Conservation (phyloP, 2,797 vertebrate species). For the Scleropages formosus region DNA sequence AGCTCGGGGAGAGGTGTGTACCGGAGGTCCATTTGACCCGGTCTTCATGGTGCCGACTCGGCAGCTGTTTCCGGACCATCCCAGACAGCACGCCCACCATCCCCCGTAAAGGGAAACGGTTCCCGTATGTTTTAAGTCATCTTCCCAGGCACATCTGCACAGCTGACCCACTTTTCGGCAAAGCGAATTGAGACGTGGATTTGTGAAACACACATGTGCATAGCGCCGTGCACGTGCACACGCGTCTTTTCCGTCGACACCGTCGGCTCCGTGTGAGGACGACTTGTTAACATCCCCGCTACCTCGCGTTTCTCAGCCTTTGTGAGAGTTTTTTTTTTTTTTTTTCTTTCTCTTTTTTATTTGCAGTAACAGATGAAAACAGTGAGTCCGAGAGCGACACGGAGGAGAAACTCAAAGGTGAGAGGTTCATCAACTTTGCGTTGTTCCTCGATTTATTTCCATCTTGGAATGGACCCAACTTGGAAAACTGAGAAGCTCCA, state of each 20-base stretch:
- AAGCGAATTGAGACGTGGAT: not conserved
- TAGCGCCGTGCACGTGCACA: not conserved
- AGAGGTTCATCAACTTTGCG: conserved; percentile 31
- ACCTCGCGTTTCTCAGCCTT: too few species aligned
- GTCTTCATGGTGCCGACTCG: too few species aligned
- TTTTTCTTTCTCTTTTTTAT: not conserved
- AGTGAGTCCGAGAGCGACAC: conserved; percentile 97
- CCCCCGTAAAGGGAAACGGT: not conserved
- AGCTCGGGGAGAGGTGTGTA: conserved; percentile 87
- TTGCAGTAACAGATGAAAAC: conserved; percentile 89
- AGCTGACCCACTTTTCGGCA: not conserved
- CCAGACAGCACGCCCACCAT: not conserved
- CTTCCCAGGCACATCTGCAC: not conserved
- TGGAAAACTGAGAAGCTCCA: too few species aligned
- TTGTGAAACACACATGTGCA: conserved; percentile 18
- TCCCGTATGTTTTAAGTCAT: not conserved
- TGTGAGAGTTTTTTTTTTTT: too few species aligned
- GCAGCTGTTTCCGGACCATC: not conserved
- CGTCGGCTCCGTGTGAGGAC: conserved; percentile 1
- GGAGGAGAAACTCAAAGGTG: conserved; percentile 93
- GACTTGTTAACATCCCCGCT: not conserved
- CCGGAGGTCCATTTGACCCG: too few species aligned
- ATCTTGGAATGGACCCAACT: too few species aligned
- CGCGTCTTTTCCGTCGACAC: not conserved
- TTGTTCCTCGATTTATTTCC: not conserved